A percentile compares a stretch with the other conserved stretches of the same genome.
phyloP scores from a whole-genome alignment of 2,113 vertebrate species.

The Hiodon tergisus region DNA sequence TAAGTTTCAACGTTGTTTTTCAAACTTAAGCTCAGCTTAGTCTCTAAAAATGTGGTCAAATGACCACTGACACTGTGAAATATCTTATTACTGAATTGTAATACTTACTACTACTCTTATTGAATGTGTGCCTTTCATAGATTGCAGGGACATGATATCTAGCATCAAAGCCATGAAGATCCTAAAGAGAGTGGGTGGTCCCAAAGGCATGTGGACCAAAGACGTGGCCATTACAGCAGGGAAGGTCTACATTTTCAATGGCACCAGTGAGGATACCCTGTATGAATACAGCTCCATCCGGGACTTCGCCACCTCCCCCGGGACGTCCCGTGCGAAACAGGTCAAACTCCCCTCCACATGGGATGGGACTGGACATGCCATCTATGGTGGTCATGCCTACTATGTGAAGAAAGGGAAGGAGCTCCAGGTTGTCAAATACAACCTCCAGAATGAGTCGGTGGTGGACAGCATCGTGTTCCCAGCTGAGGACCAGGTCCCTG shows the following conservation, averaged over 20 bases:
- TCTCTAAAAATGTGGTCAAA: background rate
- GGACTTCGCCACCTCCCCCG: slow-evolving; percentile 73
- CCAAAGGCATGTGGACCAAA: slow-evolving; percentile 85
- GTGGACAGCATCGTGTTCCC: slow-evolving; percentile 86
- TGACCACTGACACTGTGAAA: background rate
- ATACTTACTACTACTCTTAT: background rate
- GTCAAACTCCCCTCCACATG: slow-evolving; percentile 79
- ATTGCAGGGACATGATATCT: slow-evolving; percentile 83
- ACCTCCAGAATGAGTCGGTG: slow-evolving; percentile 70
- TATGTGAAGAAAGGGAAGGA: slow-evolving; percentile 66
- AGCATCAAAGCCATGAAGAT: slow-evolving; percentile 90
- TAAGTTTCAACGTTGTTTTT: too few relatives aligned
- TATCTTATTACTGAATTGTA: too few relatives aligned
- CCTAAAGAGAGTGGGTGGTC: slow-evolving; percentile 76
- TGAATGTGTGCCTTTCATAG: slow-evolving; percentile 49
- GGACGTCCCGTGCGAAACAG: slow-evolving; percentile 59
- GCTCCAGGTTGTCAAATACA: slow-evolving; percentile 84
- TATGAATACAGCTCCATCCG: slow-evolving; percentile 75
- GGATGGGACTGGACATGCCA: slow-evolving; percentile 75
- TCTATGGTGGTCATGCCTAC: slow-evolving; percentile 80
- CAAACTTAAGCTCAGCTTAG: too few relatives aligned
- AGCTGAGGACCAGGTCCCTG: slow-evolving; percentile 63
- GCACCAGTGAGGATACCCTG: slow-evolving; percentile 71
- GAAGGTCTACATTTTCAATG: slow-evolving; percentile 83
- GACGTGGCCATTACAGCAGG: slow-evolving; percentile 70